These are phyloP conservation scores for Cepphus grylle DNA, from an alignment of 2,113 vertebrate genomes.

Conservation along the genomic window DNA sequence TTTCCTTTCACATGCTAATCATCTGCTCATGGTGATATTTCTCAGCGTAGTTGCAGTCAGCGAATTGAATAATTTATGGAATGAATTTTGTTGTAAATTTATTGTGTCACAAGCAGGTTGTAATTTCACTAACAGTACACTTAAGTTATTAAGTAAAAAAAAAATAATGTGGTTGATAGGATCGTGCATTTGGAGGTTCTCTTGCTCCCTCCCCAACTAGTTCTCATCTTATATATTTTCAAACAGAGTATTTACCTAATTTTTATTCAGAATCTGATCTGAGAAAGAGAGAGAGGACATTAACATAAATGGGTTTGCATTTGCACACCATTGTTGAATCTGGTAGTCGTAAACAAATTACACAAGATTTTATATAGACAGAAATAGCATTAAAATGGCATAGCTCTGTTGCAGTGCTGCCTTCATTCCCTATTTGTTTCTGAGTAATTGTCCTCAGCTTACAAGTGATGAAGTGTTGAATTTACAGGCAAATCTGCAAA, in stretches of 20 bases:
- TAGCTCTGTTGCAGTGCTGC: not conserved
- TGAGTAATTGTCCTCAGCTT: conserved; percentile 37
- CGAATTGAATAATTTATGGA: conserved; percentile 87
- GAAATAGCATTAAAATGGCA: conserved; percentile 66
- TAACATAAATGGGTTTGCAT: conserved; percentile 80
- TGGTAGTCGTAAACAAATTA: conserved; percentile 78
- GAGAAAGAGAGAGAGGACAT: conserved; percentile 61
- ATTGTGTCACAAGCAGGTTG: conserved; percentile 86
- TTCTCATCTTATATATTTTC: conserved; percentile 81
- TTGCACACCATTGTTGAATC: conserved; percentile 76
- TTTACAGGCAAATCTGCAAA: not conserved
- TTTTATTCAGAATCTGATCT: conserved; percentile 80
- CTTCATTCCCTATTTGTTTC: not conserved
- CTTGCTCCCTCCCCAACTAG: conserved; percentile 50
- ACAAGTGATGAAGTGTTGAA: not conserved
- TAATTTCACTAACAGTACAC: conserved; percentile 88
- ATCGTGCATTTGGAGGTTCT: conserved; percentile 68
- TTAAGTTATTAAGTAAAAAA: conserved; percentile 85
- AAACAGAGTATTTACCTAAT: conserved; percentile 80
- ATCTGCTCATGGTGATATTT: conserved; percentile 78
- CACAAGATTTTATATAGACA: conserved; percentile 70
- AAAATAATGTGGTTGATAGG: conserved; percentile 73
- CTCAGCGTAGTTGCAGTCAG: conserved; percentile 75
- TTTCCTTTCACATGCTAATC: conserved; percentile 86
- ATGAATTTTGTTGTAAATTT: conserved; percentile 85